These are phyloP conservation scores for Anthonomus grandis DNA, from an alignment of 1,140 invertebrate genomes.

Conservation along the genomic window DNA sequence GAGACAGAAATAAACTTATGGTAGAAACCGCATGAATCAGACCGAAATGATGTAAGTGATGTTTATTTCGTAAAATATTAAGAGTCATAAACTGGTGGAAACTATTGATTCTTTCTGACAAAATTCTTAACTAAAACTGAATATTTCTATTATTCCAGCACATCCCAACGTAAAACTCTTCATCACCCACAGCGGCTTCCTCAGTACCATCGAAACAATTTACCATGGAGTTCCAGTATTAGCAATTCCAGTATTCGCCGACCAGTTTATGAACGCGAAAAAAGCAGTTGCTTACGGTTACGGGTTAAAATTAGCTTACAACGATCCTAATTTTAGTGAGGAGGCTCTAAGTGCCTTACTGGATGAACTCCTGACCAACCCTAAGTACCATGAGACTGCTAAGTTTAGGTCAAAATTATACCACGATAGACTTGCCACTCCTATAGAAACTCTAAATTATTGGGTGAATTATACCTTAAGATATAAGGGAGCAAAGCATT, in stretches of 20 bases:
- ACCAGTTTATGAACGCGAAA: constrained; percentile 59
- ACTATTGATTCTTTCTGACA: no score
- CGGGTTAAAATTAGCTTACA: constrained; percentile 44
- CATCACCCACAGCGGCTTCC: constrained; percentile 51
- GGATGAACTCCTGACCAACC: constrained; percentile 20
- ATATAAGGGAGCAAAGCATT: constrained; percentile 36
- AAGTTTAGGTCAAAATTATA: constrained; percentile 23
- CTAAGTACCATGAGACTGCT: constrained; percentile 27
- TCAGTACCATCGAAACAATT: constrained; percentile 67
- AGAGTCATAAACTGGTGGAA: no score
- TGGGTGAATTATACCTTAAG: constrained; percentile 46
- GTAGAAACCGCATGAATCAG: no score
- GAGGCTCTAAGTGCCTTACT: constrained; percentile 19
- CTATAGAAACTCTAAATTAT: constrained; percentile 39
- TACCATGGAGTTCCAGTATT: constrained; percentile 68
- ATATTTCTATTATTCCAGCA: no score
- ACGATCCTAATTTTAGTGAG: constrained; percentile 35
- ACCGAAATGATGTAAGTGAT: no score
- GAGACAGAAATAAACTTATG: no score
- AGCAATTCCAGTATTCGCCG: constrained; percentile 65
- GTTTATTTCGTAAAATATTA: no score
- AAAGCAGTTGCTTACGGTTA: constrained; percentile 50
- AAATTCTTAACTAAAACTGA: no score
- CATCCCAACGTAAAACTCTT: constrained; percentile 30
- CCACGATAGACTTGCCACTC: constrained; percentile 32